These are phyloP conservation scores for Varroa destructor DNA, from an alignment of 1,140 invertebrate species.

Conservation along the genomic window DNA sequence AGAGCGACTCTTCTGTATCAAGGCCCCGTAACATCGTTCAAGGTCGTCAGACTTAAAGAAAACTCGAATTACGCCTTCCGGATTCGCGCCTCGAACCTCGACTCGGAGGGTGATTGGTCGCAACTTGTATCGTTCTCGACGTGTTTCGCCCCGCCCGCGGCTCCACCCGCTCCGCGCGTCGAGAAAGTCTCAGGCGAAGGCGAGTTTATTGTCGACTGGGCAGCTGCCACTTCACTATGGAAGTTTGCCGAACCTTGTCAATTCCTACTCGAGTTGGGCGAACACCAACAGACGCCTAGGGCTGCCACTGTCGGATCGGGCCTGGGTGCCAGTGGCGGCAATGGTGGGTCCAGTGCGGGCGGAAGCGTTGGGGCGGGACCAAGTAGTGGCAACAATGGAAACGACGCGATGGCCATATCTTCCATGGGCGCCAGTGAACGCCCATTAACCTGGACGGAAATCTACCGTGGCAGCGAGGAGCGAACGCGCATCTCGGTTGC, in stretches of 20 bases:
- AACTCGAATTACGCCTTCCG: constrained; percentile 61
- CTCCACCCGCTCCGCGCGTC: constrained; percentile 45
- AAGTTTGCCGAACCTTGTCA: constrained; percentile 24
- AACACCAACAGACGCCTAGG: constrained; percentile 53
- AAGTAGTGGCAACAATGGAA: no score
- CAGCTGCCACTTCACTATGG: constrained; percentile 32
- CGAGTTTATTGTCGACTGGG: constrained; percentile 49
- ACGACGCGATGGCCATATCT: background rate
- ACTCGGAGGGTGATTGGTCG: constrained; percentile 63
- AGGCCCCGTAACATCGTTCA: constrained; percentile 57
- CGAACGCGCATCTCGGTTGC: constrained; percentile 11
- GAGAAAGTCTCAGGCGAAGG: constrained; percentile 40
- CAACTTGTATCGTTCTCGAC: constrained; percentile 54
- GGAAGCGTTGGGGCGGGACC: no score
- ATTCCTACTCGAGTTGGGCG: constrained; percentile 32
- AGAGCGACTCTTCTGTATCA: constrained; percentile 54
- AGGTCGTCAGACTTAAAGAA: constrained; percentile 65
- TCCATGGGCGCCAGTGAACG: constrained; percentile 35
- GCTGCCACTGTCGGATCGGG: constrained; percentile 44
- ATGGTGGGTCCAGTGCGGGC: no score
- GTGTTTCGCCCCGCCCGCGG: constrained; percentile 21
- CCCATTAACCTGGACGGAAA: constrained; percentile 34
- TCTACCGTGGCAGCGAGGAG: constrained; percentile 21
- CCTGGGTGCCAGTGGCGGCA: constrained; percentile 29
- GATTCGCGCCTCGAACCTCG: constrained; percentile 65